These are phyloP conservation scores for Leiothrix lutea DNA, from an alignment of 2,113 vertebrate species.

Conservation along the genomic window DNA sequence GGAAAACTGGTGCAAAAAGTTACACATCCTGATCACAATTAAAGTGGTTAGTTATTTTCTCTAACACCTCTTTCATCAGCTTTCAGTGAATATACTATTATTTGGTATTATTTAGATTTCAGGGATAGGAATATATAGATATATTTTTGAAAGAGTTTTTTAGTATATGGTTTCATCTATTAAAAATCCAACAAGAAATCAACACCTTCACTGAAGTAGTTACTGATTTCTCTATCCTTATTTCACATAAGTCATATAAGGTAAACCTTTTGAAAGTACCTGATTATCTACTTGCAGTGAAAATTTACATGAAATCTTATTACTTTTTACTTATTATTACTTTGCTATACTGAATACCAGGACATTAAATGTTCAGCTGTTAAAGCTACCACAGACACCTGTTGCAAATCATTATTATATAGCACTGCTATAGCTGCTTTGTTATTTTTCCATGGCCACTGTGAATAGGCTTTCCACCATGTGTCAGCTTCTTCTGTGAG, in stretches of 20 bases:
- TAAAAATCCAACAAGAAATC: background rate
- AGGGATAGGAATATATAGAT: background rate
- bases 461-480: background rate
- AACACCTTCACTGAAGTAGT: background rate
- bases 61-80: background rate
- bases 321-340: no score
- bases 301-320: background rate
- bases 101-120: background rate
- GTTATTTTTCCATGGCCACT: background rate
- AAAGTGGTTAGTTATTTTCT: background rate
- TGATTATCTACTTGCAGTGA: background rate
- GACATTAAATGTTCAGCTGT: background rate
- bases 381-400: background rate
- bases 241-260: background rate
- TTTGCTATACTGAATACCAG: background rate
- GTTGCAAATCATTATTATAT: background rate
- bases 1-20: background rate
- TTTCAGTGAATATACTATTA: background rate
- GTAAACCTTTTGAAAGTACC: background rate
- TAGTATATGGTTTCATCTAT: background rate
- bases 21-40: background rate
- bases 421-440: background rate
- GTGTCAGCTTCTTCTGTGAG: constrained; percentile 9
- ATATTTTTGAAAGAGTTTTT: background rate
- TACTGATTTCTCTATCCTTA: background rate